Base-by-base conservation (phyloP, 1,140 invertebrate species). In the Lordiphosa collinella region DNA sequence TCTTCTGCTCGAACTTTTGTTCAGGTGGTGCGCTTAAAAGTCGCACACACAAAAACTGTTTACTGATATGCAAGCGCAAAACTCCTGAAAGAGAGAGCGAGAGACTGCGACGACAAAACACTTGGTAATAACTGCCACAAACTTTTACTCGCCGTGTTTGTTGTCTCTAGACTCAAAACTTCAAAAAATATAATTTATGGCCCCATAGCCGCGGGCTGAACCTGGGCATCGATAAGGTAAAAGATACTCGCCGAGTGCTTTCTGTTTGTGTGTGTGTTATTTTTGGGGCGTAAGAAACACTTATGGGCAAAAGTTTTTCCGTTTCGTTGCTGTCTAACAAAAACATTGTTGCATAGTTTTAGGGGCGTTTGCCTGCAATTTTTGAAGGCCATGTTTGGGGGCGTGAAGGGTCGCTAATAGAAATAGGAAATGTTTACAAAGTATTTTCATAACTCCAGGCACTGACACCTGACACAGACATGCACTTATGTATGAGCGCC, bases 401-500 rank as follows among this genome's bases (percentile, higher is more conserved):
- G 31, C 14, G 4, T 32, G 12, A 46, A 37, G 50, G 40, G 13
- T 71, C 78, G 79, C 79, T 84, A 85, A 84, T 79, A 84, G 78
- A 84, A 84, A 84, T 85, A 84, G 78, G 79, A 85, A 85, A 85
- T 85, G 70, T 85, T 85, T 85, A 86, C 80, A 85, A 85, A 85
- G 79, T 85, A 85, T 85, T 85, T 85, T 85, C 79, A 85, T 85
- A 85, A 79, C 79, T 85, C 72, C 60, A 68, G 79, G 65, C 74
- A 84, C 79, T 85, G 79, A 85, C 79, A 85, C 69, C 78, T 86
- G 79, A 85, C 80, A 80, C 72, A 66, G 55, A 72, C 48, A 56
- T 34, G 49, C 12, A 18, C 31, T 29, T 41, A 29, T 40, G 38
- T 35, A 34, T 31, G n/a, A 40, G 38, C 47, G 46, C 59, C 50